Evolutionary conservation across 64 coral and sea anemone genomes (phyloP).

Genomic region (Dendrophyllia cribrosa): DNA sequence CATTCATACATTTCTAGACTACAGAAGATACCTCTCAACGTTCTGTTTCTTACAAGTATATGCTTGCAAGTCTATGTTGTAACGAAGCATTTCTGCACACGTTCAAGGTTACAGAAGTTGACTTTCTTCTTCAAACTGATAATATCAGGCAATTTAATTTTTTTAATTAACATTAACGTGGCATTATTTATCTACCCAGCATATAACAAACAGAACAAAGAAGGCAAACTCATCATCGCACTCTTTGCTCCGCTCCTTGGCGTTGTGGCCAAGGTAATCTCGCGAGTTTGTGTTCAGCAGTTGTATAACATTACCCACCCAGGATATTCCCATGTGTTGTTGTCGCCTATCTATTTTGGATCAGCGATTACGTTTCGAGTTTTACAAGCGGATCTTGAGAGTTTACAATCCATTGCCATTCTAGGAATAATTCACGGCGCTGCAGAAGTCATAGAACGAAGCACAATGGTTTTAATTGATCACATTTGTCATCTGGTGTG

Average conservation of each 20-base stretch:
- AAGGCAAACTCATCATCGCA: neutral
- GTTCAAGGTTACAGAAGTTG: too few relatives aligned
- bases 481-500: neutral
- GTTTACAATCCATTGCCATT: neutral
- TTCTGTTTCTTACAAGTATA: neutral
- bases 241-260: neutral
- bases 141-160: neutral
- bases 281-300: neutral
- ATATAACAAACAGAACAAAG: too few relatives aligned
- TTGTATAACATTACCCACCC: neutral
- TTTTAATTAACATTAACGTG: too few relatives aligned
- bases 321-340: neutral
- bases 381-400: neutral
- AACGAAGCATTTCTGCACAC: neutral
- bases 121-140: neutral
- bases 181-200: neutral
- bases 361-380: neutral
- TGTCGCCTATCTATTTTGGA: neutral
- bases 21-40: neutral
- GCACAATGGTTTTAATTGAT: too few relatives aligned
- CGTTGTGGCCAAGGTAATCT: neutral
- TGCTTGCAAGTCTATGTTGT: neutral
- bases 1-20: neutral
- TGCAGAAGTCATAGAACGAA: too few relatives aligned
- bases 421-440: conserved; percentile 11